Evolutionary conservation across 1,140 invertebrate genomes (phyloP), one percentile per base, ranked within the genome.

Genomic region (Ceratina calcarata): DNA sequence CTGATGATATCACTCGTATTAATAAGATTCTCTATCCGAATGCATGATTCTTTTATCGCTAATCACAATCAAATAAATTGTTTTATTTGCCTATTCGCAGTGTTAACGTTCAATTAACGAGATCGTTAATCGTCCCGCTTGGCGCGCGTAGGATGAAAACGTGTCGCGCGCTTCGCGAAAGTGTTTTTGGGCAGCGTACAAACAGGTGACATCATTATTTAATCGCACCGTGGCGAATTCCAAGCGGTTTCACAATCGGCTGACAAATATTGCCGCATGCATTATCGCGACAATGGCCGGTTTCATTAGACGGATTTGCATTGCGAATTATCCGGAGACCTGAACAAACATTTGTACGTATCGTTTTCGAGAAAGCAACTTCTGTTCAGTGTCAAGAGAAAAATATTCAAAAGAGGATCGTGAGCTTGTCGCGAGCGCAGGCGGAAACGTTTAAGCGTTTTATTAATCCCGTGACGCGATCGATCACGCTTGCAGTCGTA

Each of bases 1-100:
- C 20, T 16, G n/a, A 58, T 85, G 79, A 85, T 64, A 81, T 85
- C 84, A 85, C 16, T 24, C 27, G 53, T 85, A 85, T 78, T 85
- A 85, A 85, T 85, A 85, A 16, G 18, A 10, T 10, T 12, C 24
- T 10, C 81, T 81, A 83, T 83, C 58, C 45, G 53, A 27, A 13
- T 18, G 68, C 16, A 20, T 13, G 37, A 20, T 60, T 66, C 51
- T 49, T 24, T 7, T 1, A 64, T 22, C 32, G 37, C 37, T 45
- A 45, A 7, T 45, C 37, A 6, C 6, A 10, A 45, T 45, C 37
- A 3, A 45, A 45, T 10, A 45, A 45, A 45, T 45, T 45, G 37
- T 45, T 45, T 45, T 45, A 45, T 45, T 7, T 45, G 37, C 37
- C 8, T 45, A 45, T 10, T 45, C 37, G 37, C 10, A 10, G 37